Conservation (phyloP, 2,113 vertebrate genomes). For the Harpagus bidentatus region DNA sequence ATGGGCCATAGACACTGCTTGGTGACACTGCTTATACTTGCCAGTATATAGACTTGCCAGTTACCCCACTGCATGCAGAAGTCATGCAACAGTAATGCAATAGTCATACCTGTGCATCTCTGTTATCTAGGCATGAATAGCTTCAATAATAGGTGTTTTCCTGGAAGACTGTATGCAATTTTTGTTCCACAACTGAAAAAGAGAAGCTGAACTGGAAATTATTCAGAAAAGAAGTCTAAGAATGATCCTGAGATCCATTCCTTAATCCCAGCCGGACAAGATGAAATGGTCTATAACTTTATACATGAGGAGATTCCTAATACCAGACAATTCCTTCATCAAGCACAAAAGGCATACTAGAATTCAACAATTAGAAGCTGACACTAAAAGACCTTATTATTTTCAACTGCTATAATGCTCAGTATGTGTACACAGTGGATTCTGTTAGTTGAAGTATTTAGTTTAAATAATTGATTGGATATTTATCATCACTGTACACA, state of each 20-base stretch:
- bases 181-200: not conserved
- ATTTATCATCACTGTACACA: not conserved
- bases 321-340: not conserved
- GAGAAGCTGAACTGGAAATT: not conserved
- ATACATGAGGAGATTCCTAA: not conserved
- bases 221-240: not conserved
- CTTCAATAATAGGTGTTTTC: not conserved
- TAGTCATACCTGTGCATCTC: not conserved
- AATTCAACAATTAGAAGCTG: not conserved
- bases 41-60: not conserved
- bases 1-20: no score
- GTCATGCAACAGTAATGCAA: not conserved
- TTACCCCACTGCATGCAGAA: not conserved
- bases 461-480: not conserved
- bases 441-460: not conserved
- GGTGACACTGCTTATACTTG: not conserved
- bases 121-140: not conserved
- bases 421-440: fast-evolving
- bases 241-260: not conserved
- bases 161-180: not conserved
- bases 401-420: not conserved
- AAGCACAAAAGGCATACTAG: not conserved
- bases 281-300: not conserved
- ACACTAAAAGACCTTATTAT: not conserved
- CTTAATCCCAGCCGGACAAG: not conserved